Evolutionary conservation across 2,113 vertebrate species (phyloP).

Genomic region (Ovis canadensis): DNA sequence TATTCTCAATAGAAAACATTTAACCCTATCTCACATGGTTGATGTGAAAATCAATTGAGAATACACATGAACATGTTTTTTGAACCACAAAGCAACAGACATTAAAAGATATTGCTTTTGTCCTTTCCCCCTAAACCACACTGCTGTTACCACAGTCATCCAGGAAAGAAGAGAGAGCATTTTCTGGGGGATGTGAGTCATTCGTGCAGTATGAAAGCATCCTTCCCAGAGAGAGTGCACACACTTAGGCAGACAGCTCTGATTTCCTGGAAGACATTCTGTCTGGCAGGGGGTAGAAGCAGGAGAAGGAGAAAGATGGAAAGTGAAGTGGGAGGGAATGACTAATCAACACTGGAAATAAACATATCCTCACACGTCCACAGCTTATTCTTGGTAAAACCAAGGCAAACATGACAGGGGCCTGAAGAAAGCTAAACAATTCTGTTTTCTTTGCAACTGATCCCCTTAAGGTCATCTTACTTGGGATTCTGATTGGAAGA

Average conservation of each 20-base stretch:
- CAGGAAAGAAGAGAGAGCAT: constrained; percentile 17
- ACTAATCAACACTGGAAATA: neutral
- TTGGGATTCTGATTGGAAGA: neutral
- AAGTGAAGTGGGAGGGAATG: neutral
- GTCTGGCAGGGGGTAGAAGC: neutral
- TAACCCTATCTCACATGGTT: neutral
- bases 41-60: constrained; percentile 53
- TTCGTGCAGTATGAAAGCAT: neutral
- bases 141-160: constrained; percentile 10
- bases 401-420: neutral
- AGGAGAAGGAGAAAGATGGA: constrained; percentile 15
- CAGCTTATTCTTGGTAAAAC: neutral
- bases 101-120: constrained; percentile 21
- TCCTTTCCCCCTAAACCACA: neutral
- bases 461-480: neutral
- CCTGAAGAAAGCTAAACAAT: neutral
- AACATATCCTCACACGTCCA: neutral
- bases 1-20: constrained; percentile 31
- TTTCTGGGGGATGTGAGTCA: constrained; percentile 46
- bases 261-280: constrained; percentile 50
- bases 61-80: neutral
- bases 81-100: constrained; percentile 29
- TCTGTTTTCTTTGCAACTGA: neutral
- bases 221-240: constrained; percentile 18
- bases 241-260: neutral